Percentiles rank a stretch among this genome's conserved stretches.
These are phyloP conservation scores for Forpus xanthops DNA, from an alignment of 2,797 vertebrate genomes.

Conservation along the genomic window DNA sequence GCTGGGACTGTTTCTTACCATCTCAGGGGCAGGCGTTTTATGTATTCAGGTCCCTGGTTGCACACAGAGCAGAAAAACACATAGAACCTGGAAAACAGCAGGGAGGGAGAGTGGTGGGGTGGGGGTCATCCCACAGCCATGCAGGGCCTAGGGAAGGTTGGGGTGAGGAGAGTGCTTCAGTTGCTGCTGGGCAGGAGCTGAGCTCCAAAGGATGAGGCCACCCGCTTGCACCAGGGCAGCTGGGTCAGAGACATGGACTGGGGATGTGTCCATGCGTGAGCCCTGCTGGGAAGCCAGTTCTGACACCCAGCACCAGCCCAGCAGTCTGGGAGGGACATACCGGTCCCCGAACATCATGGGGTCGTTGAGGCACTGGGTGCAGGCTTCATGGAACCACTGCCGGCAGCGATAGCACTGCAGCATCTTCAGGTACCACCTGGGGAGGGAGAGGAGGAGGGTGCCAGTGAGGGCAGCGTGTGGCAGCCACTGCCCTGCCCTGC, in stretches of 20 bases:
- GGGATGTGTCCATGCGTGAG: fast-evolving
- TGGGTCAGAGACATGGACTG: fast-evolving
- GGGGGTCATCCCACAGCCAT: fast-evolving
- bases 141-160: background rate
- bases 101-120: background rate
- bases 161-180: background rate
- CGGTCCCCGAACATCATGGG: conserved; percentile 95
- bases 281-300: fast-evolving
- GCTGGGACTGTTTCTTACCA: conserved; percentile 74
- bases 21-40: conserved; percentile 89
- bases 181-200: fast-evolving
- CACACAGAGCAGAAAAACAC: conserved; percentile 93
- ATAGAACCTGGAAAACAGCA: conserved; percentile 83
- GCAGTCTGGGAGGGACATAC: conserved; percentile 58
- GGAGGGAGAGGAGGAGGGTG: background rate
- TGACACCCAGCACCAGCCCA: background rate
- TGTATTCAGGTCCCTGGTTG: conserved; percentile 91
- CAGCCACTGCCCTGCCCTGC: fast-evolving
- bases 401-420: conserved; percentile 90
- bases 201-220: fast-evolving
- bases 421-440: conserved; percentile 96
- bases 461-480: fast-evolving
- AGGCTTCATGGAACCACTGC: conserved; percentile 98
- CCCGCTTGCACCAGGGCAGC: background rate
- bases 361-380: conserved; percentile 91